Base-by-base conservation (phyloP, 2,113 vertebrate genomes). In the Balaeniceps rex region DNA sequence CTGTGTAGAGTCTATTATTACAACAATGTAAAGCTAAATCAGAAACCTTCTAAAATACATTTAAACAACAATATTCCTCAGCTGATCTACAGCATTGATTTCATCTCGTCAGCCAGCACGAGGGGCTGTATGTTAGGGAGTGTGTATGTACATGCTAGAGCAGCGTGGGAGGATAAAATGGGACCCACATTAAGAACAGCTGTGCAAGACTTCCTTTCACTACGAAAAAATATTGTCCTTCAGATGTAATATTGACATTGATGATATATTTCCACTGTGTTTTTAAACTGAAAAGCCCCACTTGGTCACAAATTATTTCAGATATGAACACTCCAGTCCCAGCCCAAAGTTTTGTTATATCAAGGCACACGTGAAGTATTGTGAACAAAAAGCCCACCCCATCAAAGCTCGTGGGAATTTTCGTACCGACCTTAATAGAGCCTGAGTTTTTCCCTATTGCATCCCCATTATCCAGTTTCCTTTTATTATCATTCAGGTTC, bases 231-330 rank as follows among this genome's bases (percentile, higher is more conserved):
- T 12, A 65, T 0, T 60, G 31, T 21, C 44, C n/a, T 92, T 80
- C 54, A 22, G 12, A 31, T 12, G 2, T 2, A n/a, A 38, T 14
- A 46, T 15, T 58, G 21, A 61, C 7, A 2, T 7, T 3, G 24
- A 24, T 49, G 18, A 25, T 23, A 4, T 6, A 64, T 40, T 58
- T 47, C 11, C 24, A 42, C 33, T 22, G 9, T 0, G 0, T 3
- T 86, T 88, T 63, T 40, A 54, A 91, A 49, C 9, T 61, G 54
- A 44, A 54, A 76, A 93, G 40, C 21, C 33, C 16, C 14, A 8
- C 6, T 44, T 40, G 8, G 34, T 33, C 63, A 93, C 19, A 44
- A 44, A 54, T 54, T 26, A 81, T 34, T 61, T 72, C 16, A 68
- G 11, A 70, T 17, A 42, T 1, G 6, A 64, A 52, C 49, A 24